Percentiles rank a stretch among this genome's conserved stretches.
These are phyloP conservation scores for Cephus nigrinus DNA, from an alignment of 2,888 invertebrate species.

Conservation along the genomic window DNA sequence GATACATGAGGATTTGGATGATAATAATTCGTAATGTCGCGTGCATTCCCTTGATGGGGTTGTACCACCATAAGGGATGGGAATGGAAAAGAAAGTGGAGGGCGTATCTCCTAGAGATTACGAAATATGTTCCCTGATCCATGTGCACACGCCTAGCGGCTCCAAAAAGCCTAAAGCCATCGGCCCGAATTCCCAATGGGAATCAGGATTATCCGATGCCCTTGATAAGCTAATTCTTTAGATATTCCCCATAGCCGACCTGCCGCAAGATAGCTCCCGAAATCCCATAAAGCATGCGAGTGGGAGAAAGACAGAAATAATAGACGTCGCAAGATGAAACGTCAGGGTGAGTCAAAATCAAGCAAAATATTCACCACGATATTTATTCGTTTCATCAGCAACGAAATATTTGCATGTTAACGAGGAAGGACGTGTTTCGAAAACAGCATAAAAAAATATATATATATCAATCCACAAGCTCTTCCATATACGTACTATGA, in stretches of 20 bases:
- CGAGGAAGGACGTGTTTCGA: too few species aligned
- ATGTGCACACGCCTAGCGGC: slow-evolving; percentile 53
- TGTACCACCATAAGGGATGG: slow-evolving; percentile 33
- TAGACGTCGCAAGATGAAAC: too few species aligned
- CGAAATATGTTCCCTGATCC: slow-evolving; percentile 61
- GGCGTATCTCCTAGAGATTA: slow-evolving; percentile 58
- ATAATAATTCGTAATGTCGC: slow-evolving; percentile 53
- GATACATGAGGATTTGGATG: slow-evolving; percentile 56
- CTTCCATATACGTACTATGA: too few species aligned
- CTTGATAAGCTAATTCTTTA: slow-evolving; percentile 58
- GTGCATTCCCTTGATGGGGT: slow-evolving; percentile 47
- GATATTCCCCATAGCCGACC: neutral
- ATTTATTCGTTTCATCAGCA: too few species aligned
- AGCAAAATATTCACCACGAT: too few species aligned
- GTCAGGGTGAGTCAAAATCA: too few species aligned
- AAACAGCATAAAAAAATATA: too few species aligned
- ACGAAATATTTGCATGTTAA: too few species aligned
- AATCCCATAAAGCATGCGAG: too few species aligned
- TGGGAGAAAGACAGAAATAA: too few species aligned
- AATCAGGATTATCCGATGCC: slow-evolving; percentile 46
- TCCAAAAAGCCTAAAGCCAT: slow-evolving; percentile 22
- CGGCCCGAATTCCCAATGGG: slow-evolving; percentile 33
- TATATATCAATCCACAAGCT: too few species aligned
- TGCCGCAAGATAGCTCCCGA: too few species aligned
- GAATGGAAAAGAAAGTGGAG: slow-evolving; percentile 29